Conservation (phyloP, 37 sponge, comb jelly and placozoan genomes). For the Lycopodina hypogea region DNA sequence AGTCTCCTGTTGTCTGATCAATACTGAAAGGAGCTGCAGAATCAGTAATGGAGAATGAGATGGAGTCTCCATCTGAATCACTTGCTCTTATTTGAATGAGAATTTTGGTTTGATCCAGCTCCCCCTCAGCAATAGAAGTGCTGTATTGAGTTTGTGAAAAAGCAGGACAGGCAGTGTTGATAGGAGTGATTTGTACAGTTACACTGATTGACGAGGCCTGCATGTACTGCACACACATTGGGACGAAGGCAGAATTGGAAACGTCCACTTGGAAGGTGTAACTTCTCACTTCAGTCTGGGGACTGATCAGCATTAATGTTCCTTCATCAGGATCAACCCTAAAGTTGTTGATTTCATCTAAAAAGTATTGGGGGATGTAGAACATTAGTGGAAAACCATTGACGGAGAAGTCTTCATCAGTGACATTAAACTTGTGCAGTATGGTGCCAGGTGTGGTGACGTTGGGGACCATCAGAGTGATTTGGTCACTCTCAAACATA, state of each 20-base stretch:
- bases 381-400: conserved; percentile 1
- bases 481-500: conserved; percentile 19
- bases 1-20: conserved; percentile 1
- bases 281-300: conserved; percentile 1
- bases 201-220: conserved; percentile 33
- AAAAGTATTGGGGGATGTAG: conserved; percentile 42
- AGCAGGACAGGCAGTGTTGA: conserved; percentile 27
- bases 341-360: conserved; percentile 3
- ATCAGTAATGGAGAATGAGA: conserved; percentile 8
- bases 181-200: conserved; percentile 25
- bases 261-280: conserved; percentile 40
- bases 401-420: conserved; percentile 16
- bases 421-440: conserved; percentile 11
- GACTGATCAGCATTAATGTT: neutral
- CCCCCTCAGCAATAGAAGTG: conserved; percentile 10
- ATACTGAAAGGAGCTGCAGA: conserved; percentile 24
- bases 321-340: neutral
- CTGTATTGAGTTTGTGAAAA: neutral
- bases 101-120: neutral
- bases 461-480: neutral
- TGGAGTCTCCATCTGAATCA: conserved; percentile 31
- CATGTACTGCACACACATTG: conserved; percentile 11
- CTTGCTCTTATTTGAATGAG: conserved; percentile 41
- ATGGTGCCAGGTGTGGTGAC: neutral
- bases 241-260: neutral